phyloP scores from a whole-genome alignment of 1,140 invertebrate genomes.

The Anadara kagoshimensis region DNA sequence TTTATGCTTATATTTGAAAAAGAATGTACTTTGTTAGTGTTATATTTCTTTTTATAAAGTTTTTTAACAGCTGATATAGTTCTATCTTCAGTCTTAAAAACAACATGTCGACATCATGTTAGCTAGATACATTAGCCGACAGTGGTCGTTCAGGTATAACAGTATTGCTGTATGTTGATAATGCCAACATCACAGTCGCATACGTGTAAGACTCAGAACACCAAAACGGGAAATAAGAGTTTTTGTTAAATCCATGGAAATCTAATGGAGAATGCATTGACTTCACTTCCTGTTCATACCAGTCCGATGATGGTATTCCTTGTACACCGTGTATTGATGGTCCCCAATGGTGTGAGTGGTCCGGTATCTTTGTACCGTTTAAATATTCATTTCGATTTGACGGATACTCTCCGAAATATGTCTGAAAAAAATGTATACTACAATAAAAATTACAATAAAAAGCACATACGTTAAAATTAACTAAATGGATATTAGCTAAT shows the following conservation, averaged over 20 bases:
- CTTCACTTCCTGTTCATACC: constrained; percentile 37
- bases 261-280: constrained; percentile 39
- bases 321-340: constrained; percentile 39
- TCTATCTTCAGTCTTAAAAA: too few relatives aligned
- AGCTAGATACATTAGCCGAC: too few relatives aligned
- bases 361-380: constrained; percentile 43
- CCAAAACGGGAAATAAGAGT: constrained; percentile 58
- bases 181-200: constrained; percentile 51
- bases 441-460: too few relatives aligned
- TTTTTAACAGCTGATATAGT: too few relatives aligned
- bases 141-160: too few relatives aligned
- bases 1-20: too few relatives aligned
- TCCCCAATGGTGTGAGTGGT: background rate
- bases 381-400: constrained; percentile 48
- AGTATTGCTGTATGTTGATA: constrained; percentile 54
- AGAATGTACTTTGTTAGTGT: too few relatives aligned
- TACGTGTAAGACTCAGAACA: constrained; percentile 58
- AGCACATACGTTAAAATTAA: too few relatives aligned
- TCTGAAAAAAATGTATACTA: constrained; percentile 28
- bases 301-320: constrained; percentile 32
- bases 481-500: too few relatives aligned
- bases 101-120: too few relatives aligned
- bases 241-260: constrained; percentile 59
- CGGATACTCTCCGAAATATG: constrained; percentile 44
- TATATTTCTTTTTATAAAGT: too few relatives aligned